Base-by-base conservation (phyloP, 2,113 vertebrate species). In the Bathybates hornii region DNA sequence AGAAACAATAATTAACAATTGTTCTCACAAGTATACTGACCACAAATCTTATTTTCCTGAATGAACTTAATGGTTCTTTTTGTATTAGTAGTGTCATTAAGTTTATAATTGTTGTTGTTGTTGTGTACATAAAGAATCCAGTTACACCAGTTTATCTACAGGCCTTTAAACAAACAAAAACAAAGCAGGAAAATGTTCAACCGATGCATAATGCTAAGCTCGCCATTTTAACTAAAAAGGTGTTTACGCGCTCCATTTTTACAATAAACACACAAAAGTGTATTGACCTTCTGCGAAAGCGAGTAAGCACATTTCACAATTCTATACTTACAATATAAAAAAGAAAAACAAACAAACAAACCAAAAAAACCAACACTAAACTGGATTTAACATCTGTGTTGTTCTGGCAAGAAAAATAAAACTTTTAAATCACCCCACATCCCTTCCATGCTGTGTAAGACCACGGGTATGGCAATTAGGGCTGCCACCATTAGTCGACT, bases 231-330 rank as follows among this genome's bases (percentile, higher is more conserved):
- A 43, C 36, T 43, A 9, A 45, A 41, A 73, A 3, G 4, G 0
- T 1, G 11, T 21, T 68, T 0, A 38, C 27, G 7, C 5, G 0
- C 34, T 45, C 66, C 21, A 9, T 45, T 24, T 71, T 71, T 0
- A 43, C 19, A 14, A 43, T 13, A 43, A 13, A 43, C n/a, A 24
- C 6, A n/a, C 0, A 71, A 24, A 71, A 2, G 13, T 71, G 66
- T 9, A 24, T 24, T 27, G 7, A 27, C 6, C 0, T 27, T 73
- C 5, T 73, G 41, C 0, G 8, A 27, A 73, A 27, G 68, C 0
- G 8, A 73, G 41, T 16, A 45, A 27, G 38, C 13, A 73, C 2
- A 45, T 48, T 73, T 73, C 68, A 73, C 41, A 71, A 43, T 45
- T 17, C 41, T 27, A 48, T 10, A 48, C n/a, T 11, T 54, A 2